A percentile compares a stretch with the other conserved stretches of the same genome.
These are phyloP conservation scores for Strongylocentrotus purpuratus DNA, from an alignment of 35 echinoderm and acorn worm species.

Conservation along the genomic window DNA sequence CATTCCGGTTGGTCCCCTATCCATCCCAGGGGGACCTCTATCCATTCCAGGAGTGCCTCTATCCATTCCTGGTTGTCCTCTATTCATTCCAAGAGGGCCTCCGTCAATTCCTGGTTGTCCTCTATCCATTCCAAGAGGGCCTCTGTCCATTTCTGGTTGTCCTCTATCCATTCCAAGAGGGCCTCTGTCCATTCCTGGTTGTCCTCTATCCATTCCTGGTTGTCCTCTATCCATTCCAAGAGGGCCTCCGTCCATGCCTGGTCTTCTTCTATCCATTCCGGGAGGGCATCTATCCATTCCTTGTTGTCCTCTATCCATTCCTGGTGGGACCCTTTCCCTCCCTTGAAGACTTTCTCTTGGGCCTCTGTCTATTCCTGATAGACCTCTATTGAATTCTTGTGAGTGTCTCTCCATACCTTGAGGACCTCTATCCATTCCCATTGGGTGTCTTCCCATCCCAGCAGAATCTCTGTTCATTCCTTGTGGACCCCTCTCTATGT, in stretches of 20 bases:
- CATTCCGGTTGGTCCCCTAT: not conserved
- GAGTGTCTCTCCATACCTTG: not conserved
- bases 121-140: not conserved
- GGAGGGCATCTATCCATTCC: not conserved
- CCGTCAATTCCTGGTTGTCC: not conserved
- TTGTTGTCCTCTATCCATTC: not conserved
- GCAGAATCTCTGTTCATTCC: not conserved
- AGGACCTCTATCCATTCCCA: not conserved
- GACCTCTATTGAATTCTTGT: not conserved
- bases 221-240: not conserved
- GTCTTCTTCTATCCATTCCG: not conserved
- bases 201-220: not conserved
- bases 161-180: not conserved
- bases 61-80: not conserved
- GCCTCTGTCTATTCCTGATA: not conserved
- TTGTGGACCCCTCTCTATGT: no score
- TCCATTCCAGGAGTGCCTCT: not conserved
- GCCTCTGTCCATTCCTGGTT: not conserved
- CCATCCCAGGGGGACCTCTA: not conserved
- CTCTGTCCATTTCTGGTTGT: not conserved
- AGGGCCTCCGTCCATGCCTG: not conserved
- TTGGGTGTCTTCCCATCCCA: not conserved
- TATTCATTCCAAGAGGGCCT: not conserved
- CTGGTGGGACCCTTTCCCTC: no score
- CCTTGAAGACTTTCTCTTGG: not conserved